Percentiles rank a stretch among this genome's conserved stretches.
Evolutionary conservation across 2,888 invertebrate genomes (phyloP).

Genomic region (Thelaira solivaga): DNA sequence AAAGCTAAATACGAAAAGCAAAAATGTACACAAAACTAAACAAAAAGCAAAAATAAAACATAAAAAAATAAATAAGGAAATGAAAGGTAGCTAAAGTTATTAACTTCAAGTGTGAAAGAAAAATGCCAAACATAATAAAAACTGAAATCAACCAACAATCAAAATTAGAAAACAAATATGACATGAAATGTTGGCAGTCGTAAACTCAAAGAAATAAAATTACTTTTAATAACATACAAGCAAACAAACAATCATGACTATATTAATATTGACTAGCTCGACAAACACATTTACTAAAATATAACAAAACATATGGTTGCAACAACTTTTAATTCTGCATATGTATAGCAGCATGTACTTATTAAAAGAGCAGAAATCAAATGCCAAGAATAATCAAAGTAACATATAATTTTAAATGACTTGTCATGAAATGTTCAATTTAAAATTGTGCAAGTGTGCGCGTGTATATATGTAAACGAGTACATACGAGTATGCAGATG

Average conservation of each 20-base stretch:
- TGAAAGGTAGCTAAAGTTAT: slow-evolving; percentile 28
- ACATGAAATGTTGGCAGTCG: slow-evolving; percentile 57
- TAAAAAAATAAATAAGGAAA: background rate
- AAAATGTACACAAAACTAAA: slow-evolving; percentile 9
- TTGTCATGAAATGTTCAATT: slow-evolving; percentile 25
- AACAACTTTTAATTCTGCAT: background rate
- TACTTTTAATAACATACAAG: background rate
- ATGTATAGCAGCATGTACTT: background rate
- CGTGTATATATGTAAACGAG: background rate
- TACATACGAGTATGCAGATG: no score
- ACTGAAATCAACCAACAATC: slow-evolving; percentile 49
- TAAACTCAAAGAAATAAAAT: slow-evolving; percentile 27
- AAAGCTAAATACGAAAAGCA: slow-evolving; percentile 17
- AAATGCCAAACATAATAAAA: slow-evolving; percentile 63
- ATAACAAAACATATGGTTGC: background rate
- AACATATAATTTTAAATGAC: background rate
- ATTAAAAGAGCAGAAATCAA: background rate
- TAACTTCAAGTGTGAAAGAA: slow-evolving; percentile 58
- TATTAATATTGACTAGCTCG: background rate
- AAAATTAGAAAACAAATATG: slow-evolving; percentile 59
- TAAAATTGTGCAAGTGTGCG: background rate
- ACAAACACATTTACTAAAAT: background rate
- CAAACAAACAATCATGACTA: background rate
- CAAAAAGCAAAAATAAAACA: slow-evolving; percentile 14
- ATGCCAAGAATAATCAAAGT: background rate